phyloP scores from a whole-genome alignment of 2,113 vertebrate species.

The Peromyscus maniculatus region DNA sequence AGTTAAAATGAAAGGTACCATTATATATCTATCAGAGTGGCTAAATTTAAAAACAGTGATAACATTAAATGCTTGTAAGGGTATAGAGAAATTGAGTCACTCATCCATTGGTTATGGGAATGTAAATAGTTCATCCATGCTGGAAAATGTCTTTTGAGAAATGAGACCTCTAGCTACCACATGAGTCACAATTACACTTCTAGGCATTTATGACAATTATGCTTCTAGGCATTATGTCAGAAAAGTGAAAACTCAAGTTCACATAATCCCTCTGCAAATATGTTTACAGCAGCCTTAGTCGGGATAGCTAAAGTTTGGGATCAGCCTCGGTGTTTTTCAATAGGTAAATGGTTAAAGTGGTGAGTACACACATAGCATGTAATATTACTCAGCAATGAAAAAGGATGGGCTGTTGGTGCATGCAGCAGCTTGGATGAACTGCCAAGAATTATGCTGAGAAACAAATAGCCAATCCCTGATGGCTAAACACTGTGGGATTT shows the following conservation, averaged over 20 bases:
- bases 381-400: neutral
- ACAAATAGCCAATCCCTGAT: neutral
- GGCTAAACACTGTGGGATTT: neutral
- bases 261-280: neutral
- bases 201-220: slow-evolving; percentile 13
- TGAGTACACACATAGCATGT: neutral
- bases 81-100: neutral
- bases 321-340: neutral
- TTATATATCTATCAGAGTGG: neutral
- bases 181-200: neutral
- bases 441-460: neutral
- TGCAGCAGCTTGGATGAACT: neutral
- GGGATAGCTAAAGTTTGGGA: neutral
- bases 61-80: neutral
- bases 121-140: neutral
- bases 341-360: neutral
- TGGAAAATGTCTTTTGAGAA: neutral
- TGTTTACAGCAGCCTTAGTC: neutral
- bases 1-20: neutral
- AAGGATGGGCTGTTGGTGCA: neutral
- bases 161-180: neutral
- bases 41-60: neutral
- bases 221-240: neutral
- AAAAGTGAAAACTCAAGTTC: neutral
- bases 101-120: neutral